A percentile compares a stretch with the other conserved stretches of the same genome.
Evolutionary conservation across 1,140 invertebrate genomes (phyloP).

Genomic region (Chionoecetes opilio): DNA sequence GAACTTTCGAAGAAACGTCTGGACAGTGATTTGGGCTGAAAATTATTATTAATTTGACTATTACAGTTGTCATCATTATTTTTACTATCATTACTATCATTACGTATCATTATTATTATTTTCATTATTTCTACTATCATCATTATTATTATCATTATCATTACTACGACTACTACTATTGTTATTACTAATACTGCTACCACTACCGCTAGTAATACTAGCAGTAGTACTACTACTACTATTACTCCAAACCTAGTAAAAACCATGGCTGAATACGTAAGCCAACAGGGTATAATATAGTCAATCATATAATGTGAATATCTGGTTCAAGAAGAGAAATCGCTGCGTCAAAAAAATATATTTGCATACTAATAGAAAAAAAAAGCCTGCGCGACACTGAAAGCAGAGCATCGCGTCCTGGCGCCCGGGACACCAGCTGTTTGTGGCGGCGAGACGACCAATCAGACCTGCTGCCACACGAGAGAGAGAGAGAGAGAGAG

Average conservation of each 20-base stretch:
- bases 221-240: not conserved
- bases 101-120: no score
- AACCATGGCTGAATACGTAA: no score
- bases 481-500: slow-evolving; percentile 42
- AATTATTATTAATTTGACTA: not conserved
- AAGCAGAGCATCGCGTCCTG: not conserved
- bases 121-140: not conserved
- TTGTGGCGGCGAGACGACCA: not conserved
- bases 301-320: no score
- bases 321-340: no score
- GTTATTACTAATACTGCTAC: no score
- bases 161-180: not conserved
- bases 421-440: not conserved
- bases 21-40: not conserved
- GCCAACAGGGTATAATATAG: no score
- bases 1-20: no score
- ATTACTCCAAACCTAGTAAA: no score
- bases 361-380: no score
- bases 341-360: no score
- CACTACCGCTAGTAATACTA: not conserved
- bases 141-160: not conserved
- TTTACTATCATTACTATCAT: no score
- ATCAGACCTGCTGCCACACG: not conserved
- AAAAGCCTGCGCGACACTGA: no score
- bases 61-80: not conserved